Evolutionary conservation across 1,140 invertebrate species (phyloP), one percentile per base, ranked within the genome.

Genomic region (Tribolium castaneum): DNA sequence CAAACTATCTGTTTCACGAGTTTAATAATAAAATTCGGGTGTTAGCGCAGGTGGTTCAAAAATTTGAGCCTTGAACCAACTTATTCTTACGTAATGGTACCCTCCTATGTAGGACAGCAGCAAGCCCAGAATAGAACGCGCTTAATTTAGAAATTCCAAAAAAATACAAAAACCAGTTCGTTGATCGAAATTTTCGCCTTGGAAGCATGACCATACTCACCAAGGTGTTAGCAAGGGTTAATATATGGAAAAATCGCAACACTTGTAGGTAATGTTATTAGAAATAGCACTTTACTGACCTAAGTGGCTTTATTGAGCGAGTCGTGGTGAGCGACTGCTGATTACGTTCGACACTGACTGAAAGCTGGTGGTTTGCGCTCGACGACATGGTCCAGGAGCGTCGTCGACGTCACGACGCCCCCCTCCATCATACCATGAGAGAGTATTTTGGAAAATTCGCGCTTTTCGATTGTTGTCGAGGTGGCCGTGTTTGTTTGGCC

Each of bases 291-390:
- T 79, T 74, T 84, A 84, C 83, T 83, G 78, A 84, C 83, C 83
- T 83, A 84, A 83, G 83, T 83, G 80, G 81, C 76, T 79, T 76
- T 77, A 79, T n/a, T 66, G 77, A 83, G 71, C 81, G 83, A 84
- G 83, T 84, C 83, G 83, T 80, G 79, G 79, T 82, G 81, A 79
- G 80, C 83, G 83, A 84, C 82, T 84, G 81, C 77, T 76, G 81
- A 19, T 19, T 19, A 71, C 81, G 82, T 82, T 81, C 82, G 83
- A 82, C 77, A 84, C 83, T 84, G 81, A 84, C 80, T 83, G 83
- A 79, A 79, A 77, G 77, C 78, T 56, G 79, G 80, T 76, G 81
- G 70, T 62, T 54, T 35, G 76, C 77, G 72, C 77, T 75, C 73
- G 70, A 39, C 76, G 78, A 73, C 81, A 74, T 81, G 80, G 78